Base-by-base conservation (phyloP, 2,113 vertebrate genomes). In the Porphyrio hochstetteri region DNA sequence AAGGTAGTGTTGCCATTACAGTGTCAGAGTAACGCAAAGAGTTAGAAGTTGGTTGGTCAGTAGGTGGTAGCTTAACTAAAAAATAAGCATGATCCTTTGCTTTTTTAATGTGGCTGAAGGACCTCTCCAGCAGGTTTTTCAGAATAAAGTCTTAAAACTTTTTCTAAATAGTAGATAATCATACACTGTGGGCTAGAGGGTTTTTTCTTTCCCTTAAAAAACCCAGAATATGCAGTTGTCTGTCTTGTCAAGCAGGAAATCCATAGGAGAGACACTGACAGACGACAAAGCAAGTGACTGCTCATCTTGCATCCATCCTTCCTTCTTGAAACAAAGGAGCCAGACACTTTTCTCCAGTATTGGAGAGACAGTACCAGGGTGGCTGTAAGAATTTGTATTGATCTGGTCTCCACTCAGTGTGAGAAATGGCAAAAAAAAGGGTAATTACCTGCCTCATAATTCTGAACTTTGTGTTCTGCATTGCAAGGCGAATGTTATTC, bases 361-460 rank as follows among this genome's bases (percentile, higher is more conserved):
- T 82, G 87, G 57, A 70, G 19, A 57, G 53, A 20, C 31, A 65
- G 50, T 64, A 72, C 13, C 20, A 63, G 38, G 14, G 13, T 89
- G 69, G 64, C 53, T 67, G 29, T 61, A 74, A 57, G 50, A 94
- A 70, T 20, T 63, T 82, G 19, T 80, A 90, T 95, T 92, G 87
- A 88, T 92, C 55, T 59, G 36, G 14, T 88, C 63, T 89, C 67
- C 36, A 63, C 44, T 31, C 5, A 15, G 11, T 42, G 8, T 86
- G 75, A 95, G 87, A 94, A 94, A 76, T 70, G 44, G 36, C 17
- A 77, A 79, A 86, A 95, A 50, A n/a, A n/a, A n/a, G n/a, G n/a
- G 15, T 91, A 92, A 95, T 95, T 85, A 74, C 64, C 57, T 82
- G 61, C 65, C 61, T 95, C 68, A 77, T 93, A 93, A 86, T 88